Conservation (phyloP, 2,113 vertebrate species). For the Heterotilapia buettikoferi region DNA sequence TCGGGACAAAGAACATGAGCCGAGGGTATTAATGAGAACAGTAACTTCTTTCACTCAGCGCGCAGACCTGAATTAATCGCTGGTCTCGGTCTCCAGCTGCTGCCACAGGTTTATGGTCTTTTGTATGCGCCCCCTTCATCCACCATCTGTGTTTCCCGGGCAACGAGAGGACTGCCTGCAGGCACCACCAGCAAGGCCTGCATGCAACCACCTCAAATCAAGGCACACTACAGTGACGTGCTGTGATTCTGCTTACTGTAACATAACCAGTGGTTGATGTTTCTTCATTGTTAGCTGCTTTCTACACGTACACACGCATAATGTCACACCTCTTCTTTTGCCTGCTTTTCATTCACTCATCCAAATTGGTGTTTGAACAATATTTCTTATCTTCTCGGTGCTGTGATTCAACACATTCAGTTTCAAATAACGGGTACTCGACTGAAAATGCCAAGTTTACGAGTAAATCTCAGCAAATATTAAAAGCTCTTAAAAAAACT, state of each 20-base stretch:
- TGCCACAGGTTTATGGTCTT: constrained; percentile 57
- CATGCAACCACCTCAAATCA: neutral
- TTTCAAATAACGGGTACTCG: neutral
- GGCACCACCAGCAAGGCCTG: constrained; percentile 14
- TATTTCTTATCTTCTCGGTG: neutral
- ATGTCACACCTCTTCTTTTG: neutral
- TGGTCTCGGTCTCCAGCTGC: constrained; percentile 62
- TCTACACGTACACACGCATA: neutral
- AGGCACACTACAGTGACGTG: neutral
- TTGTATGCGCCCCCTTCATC: constrained; percentile 58
- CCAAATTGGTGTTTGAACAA: neutral
- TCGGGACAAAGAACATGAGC: constrained; percentile 27
- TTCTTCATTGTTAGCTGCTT: neutral
- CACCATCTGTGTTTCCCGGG: constrained; percentile 67
- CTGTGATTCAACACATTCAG: neutral
- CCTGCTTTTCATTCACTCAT: neutral
- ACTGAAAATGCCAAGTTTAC: neutral
- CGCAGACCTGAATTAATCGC: constrained; percentile 15
- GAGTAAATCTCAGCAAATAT: neutral
- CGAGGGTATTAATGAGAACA: constrained; percentile 14
- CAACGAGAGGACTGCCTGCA: constrained; percentile 48
- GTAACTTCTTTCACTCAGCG: constrained; percentile 28
- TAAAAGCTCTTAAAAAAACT: neutral
- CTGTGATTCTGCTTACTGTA: neutral
- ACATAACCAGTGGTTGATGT: neutral